Evolutionary conservation across 2,888 invertebrate species (phyloP).

Genomic region (Spilarctia lutea): DNA sequence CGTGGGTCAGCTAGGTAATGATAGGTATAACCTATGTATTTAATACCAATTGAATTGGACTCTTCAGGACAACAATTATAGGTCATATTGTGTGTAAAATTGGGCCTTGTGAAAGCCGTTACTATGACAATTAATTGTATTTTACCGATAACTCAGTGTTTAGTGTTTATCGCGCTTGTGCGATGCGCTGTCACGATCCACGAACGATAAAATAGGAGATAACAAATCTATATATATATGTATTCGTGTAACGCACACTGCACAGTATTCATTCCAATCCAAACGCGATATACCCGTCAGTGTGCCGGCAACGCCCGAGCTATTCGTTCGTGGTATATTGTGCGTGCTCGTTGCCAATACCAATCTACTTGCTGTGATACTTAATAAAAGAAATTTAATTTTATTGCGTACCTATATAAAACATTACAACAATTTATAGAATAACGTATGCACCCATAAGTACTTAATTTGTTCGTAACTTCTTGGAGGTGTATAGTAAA

Average conservation of each 20-base stretch:
- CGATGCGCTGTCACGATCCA: not conserved
- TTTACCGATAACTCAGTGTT: not conserved
- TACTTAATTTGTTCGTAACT: slow-evolving; percentile 23
- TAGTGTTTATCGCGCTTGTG: not conserved
- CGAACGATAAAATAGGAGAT: slow-evolving; percentile 1
- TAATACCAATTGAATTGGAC: too few species aligned
- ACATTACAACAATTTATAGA: slow-evolving; percentile 8
- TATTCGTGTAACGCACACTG: not conserved
- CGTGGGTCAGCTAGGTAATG: too few species aligned
- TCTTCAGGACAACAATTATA: too few species aligned
- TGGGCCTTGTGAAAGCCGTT: not conserved
- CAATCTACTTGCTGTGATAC: slow-evolving; percentile 51
- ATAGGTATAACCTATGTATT: too few species aligned
- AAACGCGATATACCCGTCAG: slow-evolving; percentile 18
- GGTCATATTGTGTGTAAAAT: not conserved
- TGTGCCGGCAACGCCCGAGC: slow-evolving; percentile 60
- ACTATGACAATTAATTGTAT: not conserved
- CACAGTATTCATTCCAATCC: not conserved
- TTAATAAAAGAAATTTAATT: slow-evolving; percentile 39
- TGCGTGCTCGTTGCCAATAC: slow-evolving; percentile 30
- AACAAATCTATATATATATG: not conserved
- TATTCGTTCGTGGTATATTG: slow-evolving; percentile 33
- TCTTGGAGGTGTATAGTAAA: slow-evolving; percentile 36
- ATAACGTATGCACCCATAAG: slow-evolving; percentile 13
- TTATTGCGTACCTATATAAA: slow-evolving; percentile 24